Evolutionary conservation across 2,113 vertebrate genomes (phyloP).

Genomic region (Danionella cerebrum): DNA sequence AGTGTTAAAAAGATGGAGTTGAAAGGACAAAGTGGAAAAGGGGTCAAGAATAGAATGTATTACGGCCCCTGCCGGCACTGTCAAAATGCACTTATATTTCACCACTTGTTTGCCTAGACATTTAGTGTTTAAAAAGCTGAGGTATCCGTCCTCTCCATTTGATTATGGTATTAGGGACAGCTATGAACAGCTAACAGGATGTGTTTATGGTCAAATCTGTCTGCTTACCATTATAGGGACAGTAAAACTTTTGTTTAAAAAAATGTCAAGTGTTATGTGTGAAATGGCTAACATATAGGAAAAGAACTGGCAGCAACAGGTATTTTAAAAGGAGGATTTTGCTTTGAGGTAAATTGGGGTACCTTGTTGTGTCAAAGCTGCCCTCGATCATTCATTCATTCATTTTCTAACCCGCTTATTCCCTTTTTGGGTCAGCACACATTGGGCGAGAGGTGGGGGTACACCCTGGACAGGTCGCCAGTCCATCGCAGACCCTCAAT

Average conservation of each 20-base stretch:
- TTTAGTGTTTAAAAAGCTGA: slow-evolving; percentile 66
- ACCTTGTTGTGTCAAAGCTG: slow-evolving; percentile 29
- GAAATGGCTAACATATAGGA: slow-evolving; percentile 26
- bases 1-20: slow-evolving; percentile 45
- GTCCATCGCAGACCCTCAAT: too few species aligned
- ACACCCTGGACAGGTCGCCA: too few species aligned
- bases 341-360: slow-evolving; percentile 35
- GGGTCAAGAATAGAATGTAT: slow-evolving; percentile 33
- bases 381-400: slow-evolving; percentile 48
- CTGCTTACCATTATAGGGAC: slow-evolving; percentile 67
- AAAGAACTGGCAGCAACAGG: slow-evolving; percentile 34
- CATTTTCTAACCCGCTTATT: too few species aligned
- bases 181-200: slow-evolving; percentile 66
- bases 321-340: slow-evolving; percentile 1
- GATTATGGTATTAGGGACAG: slow-evolving; percentile 61
- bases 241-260: too few species aligned
- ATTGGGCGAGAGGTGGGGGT: too few species aligned
- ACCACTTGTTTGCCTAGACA: slow-evolving; percentile 49
- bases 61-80: slow-evolving; percentile 37
- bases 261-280: slow-evolving; percentile 23
- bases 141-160: slow-evolving; percentile 64
- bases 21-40: slow-evolving; percentile 41
- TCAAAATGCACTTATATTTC: slow-evolving; percentile 38
- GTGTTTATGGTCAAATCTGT: slow-evolving; percentile 58
- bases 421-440: too few species aligned